These are phyloP conservation scores for Nanorana parkeri DNA, from an alignment of 2,113 vertebrate species.

Conservation along the genomic window DNA sequence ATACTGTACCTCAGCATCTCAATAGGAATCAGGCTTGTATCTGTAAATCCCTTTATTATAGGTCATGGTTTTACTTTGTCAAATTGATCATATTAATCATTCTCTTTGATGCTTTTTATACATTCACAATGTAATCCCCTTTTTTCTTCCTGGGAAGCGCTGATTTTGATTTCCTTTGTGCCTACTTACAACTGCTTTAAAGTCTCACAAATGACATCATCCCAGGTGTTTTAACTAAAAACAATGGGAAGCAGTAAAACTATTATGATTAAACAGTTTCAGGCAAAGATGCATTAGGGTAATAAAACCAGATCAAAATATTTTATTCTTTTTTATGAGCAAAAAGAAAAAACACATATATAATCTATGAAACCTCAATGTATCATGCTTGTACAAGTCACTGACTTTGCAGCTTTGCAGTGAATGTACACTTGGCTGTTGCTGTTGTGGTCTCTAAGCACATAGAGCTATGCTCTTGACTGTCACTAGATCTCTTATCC, in stretches of 20 bases:
- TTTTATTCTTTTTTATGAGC: neutral
- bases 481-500: too few species aligned
- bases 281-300: neutral
- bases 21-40: slow-evolving; percentile 36
- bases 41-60: slow-evolving; percentile 45
- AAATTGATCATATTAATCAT: slow-evolving; percentile 45
- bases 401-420: too few species aligned
- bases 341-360: neutral
- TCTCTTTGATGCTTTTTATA: slow-evolving; percentile 50
- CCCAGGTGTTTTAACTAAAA: slow-evolving; percentile 53
- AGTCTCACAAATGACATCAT: slow-evolving; percentile 43
- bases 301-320: neutral
- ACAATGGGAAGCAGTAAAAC: slow-evolving; percentile 52
- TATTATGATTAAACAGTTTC: slow-evolving; percentile 32
- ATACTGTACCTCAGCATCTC: neutral
- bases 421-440: too few species aligned
- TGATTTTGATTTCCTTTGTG: slow-evolving; percentile 54
- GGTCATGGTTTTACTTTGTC: slow-evolving; percentile 51
- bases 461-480: too few species aligned
- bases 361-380: neutral
- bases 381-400: too few species aligned
- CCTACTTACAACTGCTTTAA: slow-evolving; percentile 48
- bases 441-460: too few species aligned
- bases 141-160: slow-evolving; percentile 42
- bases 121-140: slow-evolving; percentile 43